Evolutionary conservation across 2,113 vertebrate species (phyloP).

Genomic region (Equus quagga): DNA sequence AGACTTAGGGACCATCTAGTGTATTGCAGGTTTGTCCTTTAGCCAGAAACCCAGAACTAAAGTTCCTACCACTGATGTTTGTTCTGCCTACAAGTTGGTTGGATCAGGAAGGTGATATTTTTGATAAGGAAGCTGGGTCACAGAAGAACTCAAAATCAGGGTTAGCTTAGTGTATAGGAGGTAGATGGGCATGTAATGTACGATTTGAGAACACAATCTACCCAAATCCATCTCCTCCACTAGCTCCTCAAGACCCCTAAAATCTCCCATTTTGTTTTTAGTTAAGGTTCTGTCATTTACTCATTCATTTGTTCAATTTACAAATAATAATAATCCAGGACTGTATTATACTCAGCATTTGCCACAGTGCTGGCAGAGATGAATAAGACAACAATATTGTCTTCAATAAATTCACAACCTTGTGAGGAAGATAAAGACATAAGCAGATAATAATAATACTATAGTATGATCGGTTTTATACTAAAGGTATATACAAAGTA

Average conservation of each 20-base stretch:
- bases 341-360: background rate
- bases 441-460: slow-evolving; percentile 1
- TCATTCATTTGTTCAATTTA: slow-evolving; percentile 32
- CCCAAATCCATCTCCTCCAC: background rate
- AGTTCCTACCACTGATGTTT: slow-evolving; percentile 22
- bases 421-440: background rate
- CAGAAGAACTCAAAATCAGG: slow-evolving; percentile 46
- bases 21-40: background rate
- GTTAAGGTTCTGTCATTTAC: slow-evolving; percentile 1
- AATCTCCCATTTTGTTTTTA: slow-evolving; percentile 37
- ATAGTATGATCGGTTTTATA: background rate
- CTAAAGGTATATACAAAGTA: background rate
- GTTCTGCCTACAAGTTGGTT: background rate
- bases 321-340: slow-evolving; percentile 17
- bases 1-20: background rate
- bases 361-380: background rate
- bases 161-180: background rate
- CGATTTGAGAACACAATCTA: background rate
- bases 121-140: background rate
- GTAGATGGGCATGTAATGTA: background rate
- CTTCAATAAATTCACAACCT: background rate
- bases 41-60: slow-evolving; percentile 2
- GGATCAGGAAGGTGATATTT: background rate
- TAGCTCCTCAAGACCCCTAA: background rate
- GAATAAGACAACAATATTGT: slow-evolving; percentile 27